These are phyloP conservation scores for Halichondria panicea DNA, from an alignment of 37 sponge, comb jelly and placozoan species.

Conservation along the genomic window DNA sequence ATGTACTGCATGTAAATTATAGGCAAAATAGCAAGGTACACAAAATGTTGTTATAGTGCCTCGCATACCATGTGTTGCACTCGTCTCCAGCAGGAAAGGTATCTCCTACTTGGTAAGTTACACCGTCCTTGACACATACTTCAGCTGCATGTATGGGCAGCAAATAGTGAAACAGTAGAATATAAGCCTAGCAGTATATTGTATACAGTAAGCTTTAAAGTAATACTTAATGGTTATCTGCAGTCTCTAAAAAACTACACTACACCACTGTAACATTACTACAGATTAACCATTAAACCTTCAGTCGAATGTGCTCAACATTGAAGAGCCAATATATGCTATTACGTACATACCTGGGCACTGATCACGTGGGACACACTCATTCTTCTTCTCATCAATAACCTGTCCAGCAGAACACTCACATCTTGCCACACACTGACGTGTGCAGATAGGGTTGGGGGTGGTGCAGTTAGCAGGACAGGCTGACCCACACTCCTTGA, in stretches of 20 bases:
- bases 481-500: slow-evolving; percentile 41
- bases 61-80: slow-evolving; percentile 20
- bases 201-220: too few relatives aligned
- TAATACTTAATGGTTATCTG: too few relatives aligned
- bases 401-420: slow-evolving; percentile 21
- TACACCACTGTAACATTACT: too few relatives aligned
- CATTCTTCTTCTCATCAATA: slow-evolving; percentile 26
- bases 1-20: background rate
- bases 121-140: background rate
- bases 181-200: too few relatives aligned
- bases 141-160: too few relatives aligned
- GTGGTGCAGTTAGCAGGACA: slow-evolving; percentile 44
- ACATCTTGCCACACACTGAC: slow-evolving; percentile 28
- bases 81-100: slow-evolving; percentile 29
- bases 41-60: background rate
- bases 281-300: too few relatives aligned
- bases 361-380: slow-evolving; percentile 14
- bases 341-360: too few relatives aligned
- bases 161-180: too few relatives aligned
- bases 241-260: too few relatives aligned
- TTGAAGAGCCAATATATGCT: too few relatives aligned
- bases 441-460: slow-evolving; percentile 20
- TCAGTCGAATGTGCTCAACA: too few relatives aligned
- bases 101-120: slow-evolving; percentile 4
- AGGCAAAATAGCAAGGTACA: background rate